phyloP scores from a whole-genome alignment of 2,888 invertebrate species.

The Lasioglossum marginatum region DNA sequence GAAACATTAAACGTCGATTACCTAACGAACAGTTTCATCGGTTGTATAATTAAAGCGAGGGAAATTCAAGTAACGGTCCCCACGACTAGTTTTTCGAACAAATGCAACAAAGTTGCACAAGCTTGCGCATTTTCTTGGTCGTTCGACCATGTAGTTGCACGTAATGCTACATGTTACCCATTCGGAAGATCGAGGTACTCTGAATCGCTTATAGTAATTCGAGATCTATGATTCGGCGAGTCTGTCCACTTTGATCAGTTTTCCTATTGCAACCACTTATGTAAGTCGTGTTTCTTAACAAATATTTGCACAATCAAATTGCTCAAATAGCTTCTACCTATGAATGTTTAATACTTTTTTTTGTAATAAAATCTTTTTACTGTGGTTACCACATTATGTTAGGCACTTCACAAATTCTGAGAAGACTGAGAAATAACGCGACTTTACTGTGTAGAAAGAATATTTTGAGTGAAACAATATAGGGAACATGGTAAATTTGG shows the following conservation, averaged over 20 bases:
- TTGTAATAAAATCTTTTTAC: too few relatives aligned
- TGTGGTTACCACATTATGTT: too few relatives aligned
- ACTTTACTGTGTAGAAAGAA: too few relatives aligned
- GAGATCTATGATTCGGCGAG: conserved; percentile 21
- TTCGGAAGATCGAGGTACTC: conserved; percentile 10
- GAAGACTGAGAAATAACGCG: too few relatives aligned
- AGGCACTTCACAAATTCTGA: too few relatives aligned
- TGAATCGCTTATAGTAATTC: background rate
- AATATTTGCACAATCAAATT: background rate
- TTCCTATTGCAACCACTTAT: conserved; percentile 14
- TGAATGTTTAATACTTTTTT: too few relatives aligned
- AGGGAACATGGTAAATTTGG: too few relatives aligned
- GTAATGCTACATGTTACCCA: background rate
- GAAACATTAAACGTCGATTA: conserved; percentile 47
- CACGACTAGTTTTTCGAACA: conserved; percentile 25
- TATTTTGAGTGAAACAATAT: too few relatives aligned
- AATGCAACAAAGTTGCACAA: conserved; percentile 43
- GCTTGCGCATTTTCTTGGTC: conserved; percentile 41
- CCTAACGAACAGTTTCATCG: conserved; percentile 24
- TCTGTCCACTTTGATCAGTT: background rate
- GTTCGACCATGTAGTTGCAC: conserved; percentile 24
- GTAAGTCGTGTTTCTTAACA: background rate
- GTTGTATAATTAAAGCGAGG: conserved; percentile 46
- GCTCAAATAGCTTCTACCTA: too few relatives aligned
- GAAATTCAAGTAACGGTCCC: conserved; percentile 36